Conservation (phyloP, 2,113 vertebrate genomes). For the Phrynosoma platyrhinos region DNA sequence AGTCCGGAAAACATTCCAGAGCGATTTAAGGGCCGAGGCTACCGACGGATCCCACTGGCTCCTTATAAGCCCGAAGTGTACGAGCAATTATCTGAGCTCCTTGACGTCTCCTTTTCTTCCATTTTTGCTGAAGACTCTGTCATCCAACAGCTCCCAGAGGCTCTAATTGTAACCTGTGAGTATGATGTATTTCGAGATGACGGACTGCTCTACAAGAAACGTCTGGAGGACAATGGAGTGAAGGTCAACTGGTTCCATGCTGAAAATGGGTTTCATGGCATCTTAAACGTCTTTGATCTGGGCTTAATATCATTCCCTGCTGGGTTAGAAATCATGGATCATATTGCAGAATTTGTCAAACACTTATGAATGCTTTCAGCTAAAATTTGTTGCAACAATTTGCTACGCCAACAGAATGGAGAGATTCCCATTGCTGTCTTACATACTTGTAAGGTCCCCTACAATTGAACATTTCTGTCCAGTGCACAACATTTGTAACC, state of each 20-base stretch:
- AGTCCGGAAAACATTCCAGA: conserved; percentile 80
- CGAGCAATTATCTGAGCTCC: conserved; percentile 70
- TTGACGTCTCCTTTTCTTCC: conserved; percentile 70
- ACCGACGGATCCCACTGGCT: neutral
- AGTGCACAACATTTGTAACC: too few species aligned
- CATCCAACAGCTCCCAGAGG: conserved; percentile 75
- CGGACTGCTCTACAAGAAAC: conserved; percentile 83
- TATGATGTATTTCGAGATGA: conserved; percentile 74
- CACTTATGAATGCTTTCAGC: conserved; percentile 45
- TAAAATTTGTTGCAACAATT: too few species aligned
- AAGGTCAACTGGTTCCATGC: conserved; percentile 83
- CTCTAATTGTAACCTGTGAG: conserved; percentile 82
- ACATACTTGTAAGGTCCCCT: too few species aligned
- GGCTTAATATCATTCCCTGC: conserved; percentile 74
- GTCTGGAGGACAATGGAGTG: conserved; percentile 81
- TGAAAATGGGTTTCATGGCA: conserved; percentile 82
- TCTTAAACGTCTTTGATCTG: conserved; percentile 74
- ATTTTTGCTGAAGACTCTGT: conserved; percentile 78
- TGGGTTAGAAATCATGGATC: conserved; percentile 71
- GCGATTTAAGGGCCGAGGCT: conserved; percentile 74
- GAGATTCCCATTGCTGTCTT: too few species aligned
- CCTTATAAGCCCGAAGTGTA: conserved; percentile 77
- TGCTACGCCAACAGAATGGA: too few species aligned
- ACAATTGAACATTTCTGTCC: too few species aligned
- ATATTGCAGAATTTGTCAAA: conserved; percentile 77